These are phyloP conservation scores for Entelurus aequoreus DNA, from an alignment of 2,113 vertebrate genomes.

Conservation along the genomic window DNA sequence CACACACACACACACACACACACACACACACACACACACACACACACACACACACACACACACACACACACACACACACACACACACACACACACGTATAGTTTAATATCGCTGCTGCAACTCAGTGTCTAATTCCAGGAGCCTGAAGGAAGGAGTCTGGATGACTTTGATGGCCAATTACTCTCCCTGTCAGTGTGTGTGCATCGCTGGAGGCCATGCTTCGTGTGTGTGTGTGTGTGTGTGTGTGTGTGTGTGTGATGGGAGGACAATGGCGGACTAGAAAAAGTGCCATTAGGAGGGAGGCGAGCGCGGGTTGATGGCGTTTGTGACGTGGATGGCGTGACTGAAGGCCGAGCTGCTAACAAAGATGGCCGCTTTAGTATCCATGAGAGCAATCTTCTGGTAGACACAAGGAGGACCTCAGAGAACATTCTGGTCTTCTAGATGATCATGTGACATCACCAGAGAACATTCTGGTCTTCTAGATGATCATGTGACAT, in stretches of 20 bases:
- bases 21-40: too few relatives aligned
- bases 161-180: conserved; percentile 67
- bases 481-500: too few relatives aligned
- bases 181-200: conserved; percentile 54
- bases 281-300: conserved; percentile 19
- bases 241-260: not conserved
- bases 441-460: too few relatives aligned
- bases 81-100: not conserved
- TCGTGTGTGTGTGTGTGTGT: not conserved
- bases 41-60: too few relatives aligned
- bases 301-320: not conserved
- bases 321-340: too few relatives aligned
- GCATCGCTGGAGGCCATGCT: conserved; percentile 37
- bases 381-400: too few relatives aligned
- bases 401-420: too few relatives aligned
- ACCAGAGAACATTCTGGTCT: too few relatives aligned
- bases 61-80: too few relatives aligned
- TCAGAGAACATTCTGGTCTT: too few relatives aligned
- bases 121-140: conserved; percentile 42
- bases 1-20: too few relatives aligned
- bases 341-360: not conserved
- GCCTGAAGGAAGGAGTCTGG: conserved; percentile 50
- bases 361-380: not conserved
- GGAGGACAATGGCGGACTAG: conserved; percentile 16
- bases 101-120: conserved; percentile 39